Evolutionary conservation across 2,888 invertebrate genomes (phyloP).

Genomic region (Noctua comes): DNA sequence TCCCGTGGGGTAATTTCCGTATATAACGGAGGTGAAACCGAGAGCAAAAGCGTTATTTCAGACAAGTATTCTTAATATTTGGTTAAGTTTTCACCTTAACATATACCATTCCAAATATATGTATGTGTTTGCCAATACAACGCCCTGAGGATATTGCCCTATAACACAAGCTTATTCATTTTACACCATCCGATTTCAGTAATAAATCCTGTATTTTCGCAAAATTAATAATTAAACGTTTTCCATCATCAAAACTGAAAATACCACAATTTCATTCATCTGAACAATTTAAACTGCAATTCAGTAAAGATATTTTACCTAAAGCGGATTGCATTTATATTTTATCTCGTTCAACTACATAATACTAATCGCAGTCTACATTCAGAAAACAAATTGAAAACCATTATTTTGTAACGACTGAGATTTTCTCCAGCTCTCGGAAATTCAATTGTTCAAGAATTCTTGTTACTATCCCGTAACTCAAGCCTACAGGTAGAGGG

Average conservation of each 20-base stretch:
- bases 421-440: constrained; percentile 52
- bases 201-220: constrained; percentile 1
- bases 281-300: constrained; percentile 23
- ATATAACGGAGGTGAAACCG: too few relatives aligned
- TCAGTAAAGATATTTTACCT: constrained; percentile 4
- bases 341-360: constrained; percentile 46
- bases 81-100: background rate
- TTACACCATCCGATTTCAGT: background rate
- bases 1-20: too few relatives aligned
- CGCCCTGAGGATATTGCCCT: background rate
- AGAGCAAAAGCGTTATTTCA: background rate
- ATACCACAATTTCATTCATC: constrained; percentile 23
- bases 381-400: constrained; percentile 61
- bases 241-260: background rate
- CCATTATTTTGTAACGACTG: constrained; percentile 59
- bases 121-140: background rate
- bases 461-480: constrained; percentile 43
- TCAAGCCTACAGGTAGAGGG: constrained; percentile 37
- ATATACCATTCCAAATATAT: background rate
- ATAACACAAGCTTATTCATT: background rate
- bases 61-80: background rate
- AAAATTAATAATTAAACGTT: constrained; percentile 15
- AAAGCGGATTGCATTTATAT: constrained; percentile 49
- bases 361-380: constrained; percentile 49
- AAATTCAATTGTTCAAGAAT: constrained; percentile 64